Base-by-base conservation (phyloP, 2,797 vertebrate genomes). In the Prionace glauca region DNA sequence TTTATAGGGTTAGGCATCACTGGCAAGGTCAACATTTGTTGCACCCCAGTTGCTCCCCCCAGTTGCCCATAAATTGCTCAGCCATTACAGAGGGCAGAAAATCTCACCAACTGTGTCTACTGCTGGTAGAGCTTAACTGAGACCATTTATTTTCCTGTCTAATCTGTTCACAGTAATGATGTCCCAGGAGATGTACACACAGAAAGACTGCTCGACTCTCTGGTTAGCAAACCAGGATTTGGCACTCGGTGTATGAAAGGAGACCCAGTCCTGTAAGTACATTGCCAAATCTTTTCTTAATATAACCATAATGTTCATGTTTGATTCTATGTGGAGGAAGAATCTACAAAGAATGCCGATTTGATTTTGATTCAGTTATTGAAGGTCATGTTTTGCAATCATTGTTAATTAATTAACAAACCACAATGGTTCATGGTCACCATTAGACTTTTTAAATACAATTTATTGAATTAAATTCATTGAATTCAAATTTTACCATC, bases 231-330 rank as follows among this genome's bases (percentile, higher is more conserved):
- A 10, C 99, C 99, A 0, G 99, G 99, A 26, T 98, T 99, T 5
- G 99, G 99, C 95, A 99, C 98, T 0, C 98, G 99, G 22, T 99
- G 99, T 96, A 99, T 99, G 98, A 97, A 98, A 11, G 98, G 98
- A 96, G 96, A 98, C 74, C 97, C 98, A 2, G 98, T 98, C 95
- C 98, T 96, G 99, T 99, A 97, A 99, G 99, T 98, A 86, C 72
- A 88, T 50, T 90, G 93, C 45, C 8, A 45, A 95, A 77, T 32
- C 32, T 45, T 10, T 2, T 18, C 8, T 32, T 9, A 29, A 32
- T 1, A 20, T n/a, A n/a, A 56, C 41, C 18, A 29, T 2, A 77
- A 77, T 32, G 50, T 12, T 60, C 16, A n/a, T 14, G 56, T 77
- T 77, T 41, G 71, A 56, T 26, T 50, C 77, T 24, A 18, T 18